Base-by-base conservation (phyloP, 2,113 vertebrate species). In the Cynopterus brachyotis region DNA sequence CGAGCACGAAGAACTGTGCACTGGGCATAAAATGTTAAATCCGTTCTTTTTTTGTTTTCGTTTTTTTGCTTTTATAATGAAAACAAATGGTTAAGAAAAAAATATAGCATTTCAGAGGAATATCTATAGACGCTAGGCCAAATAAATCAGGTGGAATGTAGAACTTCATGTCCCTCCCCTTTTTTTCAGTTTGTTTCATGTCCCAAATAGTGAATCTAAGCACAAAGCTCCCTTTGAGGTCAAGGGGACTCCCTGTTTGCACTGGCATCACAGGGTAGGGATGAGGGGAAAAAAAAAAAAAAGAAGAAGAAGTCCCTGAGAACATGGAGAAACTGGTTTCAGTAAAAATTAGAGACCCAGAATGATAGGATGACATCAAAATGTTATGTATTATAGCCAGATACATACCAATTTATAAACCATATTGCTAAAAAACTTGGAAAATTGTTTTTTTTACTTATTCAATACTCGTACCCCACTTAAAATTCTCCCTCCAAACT, bases 111-210 rank as follows among this genome's bases (percentile, higher is more conserved):
- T 85, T 93, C 73, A 47, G 78, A 94, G 95, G 79, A 94, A 67
- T 89, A 91, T 62, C 85, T 94, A 24, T 91, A 94, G 87, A 90
- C 70, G 40, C 1, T 9, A 40, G n/a, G 81, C 22, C 89, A 88
- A 87, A 60, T 57, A 78, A 91, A 96, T 97, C 97, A 97, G 97
- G 98, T 97, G 96, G 94, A 96, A 93, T 93, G 81, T 87, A 90
- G 85, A 93, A 97, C 96, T 96, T 75, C 13, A 5, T 96, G 86
- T 90, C 89, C 66, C 42, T 73, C 84, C 35, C 32, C 47, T 55
- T 12, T 13, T 5, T 35, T 37, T 5, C 50, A 66, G 62, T 93
- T 94, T 89, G 93, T 95, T 94, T 59, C 37, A 5, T 60, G 59
- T 94, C 86, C 97, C 91, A 76, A 73, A 69, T 35, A 87, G 87